Evolutionary conservation across 2,888 invertebrate genomes (phyloP).

Genomic region (Cephus pygmeus): DNA sequence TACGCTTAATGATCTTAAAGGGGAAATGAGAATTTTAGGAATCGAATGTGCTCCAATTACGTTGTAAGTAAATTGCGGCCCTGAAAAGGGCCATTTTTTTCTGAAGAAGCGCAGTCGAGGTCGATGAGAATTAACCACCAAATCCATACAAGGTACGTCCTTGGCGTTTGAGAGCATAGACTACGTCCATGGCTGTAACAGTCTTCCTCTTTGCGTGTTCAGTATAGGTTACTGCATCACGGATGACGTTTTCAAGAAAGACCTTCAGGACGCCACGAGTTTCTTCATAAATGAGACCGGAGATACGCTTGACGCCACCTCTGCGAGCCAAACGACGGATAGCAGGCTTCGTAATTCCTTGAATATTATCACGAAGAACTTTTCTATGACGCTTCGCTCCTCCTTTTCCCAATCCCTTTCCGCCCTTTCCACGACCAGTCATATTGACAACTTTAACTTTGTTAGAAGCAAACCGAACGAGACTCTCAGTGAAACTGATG

Average conservation of each 20-base stretch:
- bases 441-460: slow-evolving; percentile 62
- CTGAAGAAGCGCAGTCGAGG: background rate
- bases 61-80: slow-evolving; percentile 18
- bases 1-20: background rate
- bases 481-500: background rate
- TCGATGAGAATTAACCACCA: slow-evolving; percentile 69
- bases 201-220: slow-evolving; percentile 89
- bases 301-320: slow-evolving; percentile 71
- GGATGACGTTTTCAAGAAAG: slow-evolving; percentile 83
- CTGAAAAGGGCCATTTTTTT: slow-evolving; percentile 37
- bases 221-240: slow-evolving; percentile 84
- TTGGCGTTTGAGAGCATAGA: slow-evolving; percentile 83
- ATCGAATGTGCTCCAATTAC: slow-evolving; percentile 1
- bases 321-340: slow-evolving; percentile 77
- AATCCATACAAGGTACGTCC: slow-evolving; percentile 84
- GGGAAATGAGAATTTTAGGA: background rate
- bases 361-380: slow-evolving; percentile 81
- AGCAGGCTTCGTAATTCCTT: slow-evolving; percentile 82
- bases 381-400: slow-evolving; percentile 86
- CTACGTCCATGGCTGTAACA: slow-evolving; percentile 87
- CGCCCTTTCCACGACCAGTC: slow-evolving; percentile 84
- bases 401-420: slow-evolving; percentile 82
- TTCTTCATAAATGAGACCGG: slow-evolving; percentile 81
- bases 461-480: background rate
- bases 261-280: slow-evolving; percentile 80